Evolutionary conservation across 2,113 vertebrate species (phyloP).

Genomic region (Equus quagga): DNA sequence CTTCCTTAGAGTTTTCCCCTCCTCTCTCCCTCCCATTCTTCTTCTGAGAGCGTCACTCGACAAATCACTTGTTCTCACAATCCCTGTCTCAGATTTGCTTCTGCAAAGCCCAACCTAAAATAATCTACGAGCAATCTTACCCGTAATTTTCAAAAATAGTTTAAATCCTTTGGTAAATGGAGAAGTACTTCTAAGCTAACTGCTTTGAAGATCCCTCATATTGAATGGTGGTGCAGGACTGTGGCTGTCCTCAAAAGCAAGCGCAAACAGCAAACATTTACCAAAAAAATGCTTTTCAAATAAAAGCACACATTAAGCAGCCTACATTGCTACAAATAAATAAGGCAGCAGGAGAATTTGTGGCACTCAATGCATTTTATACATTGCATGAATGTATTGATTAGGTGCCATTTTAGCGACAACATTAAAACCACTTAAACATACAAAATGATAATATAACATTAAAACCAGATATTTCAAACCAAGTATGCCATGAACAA

Average conservation of each 20-base stretch:
- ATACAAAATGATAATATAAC: conserved; percentile 61
- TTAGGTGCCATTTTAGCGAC: conserved; percentile 71
- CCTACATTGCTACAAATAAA: conserved; percentile 69
- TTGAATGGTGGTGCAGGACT: conserved; percentile 51
- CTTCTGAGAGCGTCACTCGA: neutral
- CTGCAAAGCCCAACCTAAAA: neutral
- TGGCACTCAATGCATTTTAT: conserved; percentile 64
- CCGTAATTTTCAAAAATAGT: conserved; percentile 55
- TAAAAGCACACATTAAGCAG: conserved; percentile 72
- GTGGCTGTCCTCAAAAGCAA: conserved; percentile 64
- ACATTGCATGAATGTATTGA: conserved; percentile 71
- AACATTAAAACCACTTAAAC: conserved; percentile 72
- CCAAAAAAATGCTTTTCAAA: conserved; percentile 64
- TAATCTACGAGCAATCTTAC: conserved; percentile 43
- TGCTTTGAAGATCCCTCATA: conserved; percentile 60
- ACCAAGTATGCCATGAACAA: conserved; percentile 26
- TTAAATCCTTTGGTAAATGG: conserved; percentile 59
- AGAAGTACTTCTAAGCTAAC: conserved; percentile 71
- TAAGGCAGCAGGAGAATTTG: conserved; percentile 34
- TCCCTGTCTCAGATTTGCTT: neutral
- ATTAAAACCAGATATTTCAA: conserved; percentile 67
- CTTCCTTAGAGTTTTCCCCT: neutral
- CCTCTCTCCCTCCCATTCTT: neutral
- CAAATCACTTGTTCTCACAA: neutral
- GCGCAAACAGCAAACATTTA: conserved; percentile 62